phyloP scores from a whole-genome alignment of 2,797 vertebrate genomes.

The Sarcoramphus papa region DNA sequence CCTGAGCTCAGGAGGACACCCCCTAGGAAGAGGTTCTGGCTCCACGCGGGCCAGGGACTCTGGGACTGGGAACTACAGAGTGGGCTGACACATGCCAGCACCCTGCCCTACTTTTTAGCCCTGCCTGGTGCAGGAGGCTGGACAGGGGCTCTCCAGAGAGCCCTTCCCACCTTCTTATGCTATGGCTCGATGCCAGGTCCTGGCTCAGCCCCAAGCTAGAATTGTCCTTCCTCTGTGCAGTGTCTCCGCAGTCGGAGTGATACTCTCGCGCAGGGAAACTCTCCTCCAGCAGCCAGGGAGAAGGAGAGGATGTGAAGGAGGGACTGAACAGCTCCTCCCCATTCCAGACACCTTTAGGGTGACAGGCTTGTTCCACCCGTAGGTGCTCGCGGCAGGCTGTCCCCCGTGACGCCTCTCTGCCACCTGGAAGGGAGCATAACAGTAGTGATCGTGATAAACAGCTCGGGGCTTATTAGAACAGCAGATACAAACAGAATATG shows the following conservation, averaged over 20 bases:
- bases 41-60: not conserved
- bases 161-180: not conserved
- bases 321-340: not conserved
- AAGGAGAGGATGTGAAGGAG: not conserved
- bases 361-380: not conserved
- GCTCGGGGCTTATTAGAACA: not conserved
- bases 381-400: not conserved
- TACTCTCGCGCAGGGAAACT: not conserved
- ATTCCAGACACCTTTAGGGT: not conserved
- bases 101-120: not conserved
- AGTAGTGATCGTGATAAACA: not conserved
- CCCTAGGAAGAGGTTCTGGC: not conserved
- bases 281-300: not conserved
- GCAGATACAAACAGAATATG: not conserved
- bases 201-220: not conserved
- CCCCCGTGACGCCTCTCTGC: not conserved
- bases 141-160: not conserved
- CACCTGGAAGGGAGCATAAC: not conserved
- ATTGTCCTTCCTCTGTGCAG: not conserved
- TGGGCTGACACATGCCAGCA: not conserved
- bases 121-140: not conserved
- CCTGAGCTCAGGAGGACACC: not conserved
- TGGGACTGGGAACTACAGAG: not conserved
- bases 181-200: not conserved
- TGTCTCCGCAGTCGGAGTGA: not conserved